phyloP scores from a whole-genome alignment of 2,113 vertebrate genomes.

The Xiphophorus maculatus region DNA sequence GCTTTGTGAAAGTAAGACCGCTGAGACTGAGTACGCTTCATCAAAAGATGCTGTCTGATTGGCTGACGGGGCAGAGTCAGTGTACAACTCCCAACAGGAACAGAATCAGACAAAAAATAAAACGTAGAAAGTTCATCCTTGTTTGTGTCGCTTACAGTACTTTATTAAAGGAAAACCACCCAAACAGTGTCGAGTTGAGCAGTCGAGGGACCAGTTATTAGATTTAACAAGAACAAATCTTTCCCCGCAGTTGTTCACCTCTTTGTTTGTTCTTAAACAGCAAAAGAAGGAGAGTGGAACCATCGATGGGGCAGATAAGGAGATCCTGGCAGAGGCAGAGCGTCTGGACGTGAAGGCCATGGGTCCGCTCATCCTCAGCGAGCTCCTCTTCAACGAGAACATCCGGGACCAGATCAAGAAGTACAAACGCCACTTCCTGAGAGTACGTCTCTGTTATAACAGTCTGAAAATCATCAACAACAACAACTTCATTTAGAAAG shows the following conservation, averaged over 20 bases:
- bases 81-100: too few species aligned
- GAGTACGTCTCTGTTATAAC: slow-evolving; percentile 79
- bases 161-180: too few species aligned
- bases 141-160: too few species aligned
- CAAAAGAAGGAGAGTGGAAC: slow-evolving; percentile 92
- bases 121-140: too few species aligned
- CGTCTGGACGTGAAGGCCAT: slow-evolving; percentile 96
- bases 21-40: too few species aligned
- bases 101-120: too few species aligned
- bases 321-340: slow-evolving; percentile 96
- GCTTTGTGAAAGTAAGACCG: slow-evolving; percentile 91
- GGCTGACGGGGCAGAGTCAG: too few species aligned
- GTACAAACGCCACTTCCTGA: slow-evolving; percentile 95
- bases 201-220: too few species aligned
- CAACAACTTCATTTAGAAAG: too few species aligned
- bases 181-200: too few species aligned
- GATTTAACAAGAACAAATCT: background rate
- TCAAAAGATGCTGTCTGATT: too few species aligned
- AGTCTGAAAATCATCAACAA: background rate
- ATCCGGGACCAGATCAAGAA: slow-evolving; percentile 97
- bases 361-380: slow-evolving; percentile 96
- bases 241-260: background rate
- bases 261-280: slow-evolving; percentile 63
- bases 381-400: slow-evolving; percentile 95
- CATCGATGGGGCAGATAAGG: slow-evolving; percentile 91